These are phyloP conservation scores for Rhincodon typus DNA, from an alignment of 2,797 vertebrate species.

Conservation along the genomic window DNA sequence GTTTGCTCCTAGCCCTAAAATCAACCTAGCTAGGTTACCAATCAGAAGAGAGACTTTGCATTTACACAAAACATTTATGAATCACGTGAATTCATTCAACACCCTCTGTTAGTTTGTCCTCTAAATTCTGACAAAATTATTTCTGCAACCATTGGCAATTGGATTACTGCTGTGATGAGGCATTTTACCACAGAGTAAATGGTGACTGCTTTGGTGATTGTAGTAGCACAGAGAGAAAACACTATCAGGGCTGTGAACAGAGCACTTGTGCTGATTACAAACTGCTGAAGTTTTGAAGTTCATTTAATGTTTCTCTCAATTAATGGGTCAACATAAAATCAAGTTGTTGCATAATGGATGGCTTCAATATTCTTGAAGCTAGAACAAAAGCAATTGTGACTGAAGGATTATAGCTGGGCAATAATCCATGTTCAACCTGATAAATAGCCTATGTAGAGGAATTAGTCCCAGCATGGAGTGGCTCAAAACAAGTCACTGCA, in stretches of 20 bases:
- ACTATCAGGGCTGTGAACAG: neutral
- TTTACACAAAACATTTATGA: neutral
- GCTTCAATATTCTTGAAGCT: neutral
- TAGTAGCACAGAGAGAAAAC: neutral
- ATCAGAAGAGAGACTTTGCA: neutral
- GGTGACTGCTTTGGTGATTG: neutral
- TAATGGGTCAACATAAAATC: neutral
- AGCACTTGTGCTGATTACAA: neutral
- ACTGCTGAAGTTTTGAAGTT: neutral
- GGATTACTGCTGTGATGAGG: neutral
- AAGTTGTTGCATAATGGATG: neutral
- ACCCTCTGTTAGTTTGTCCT: neutral
- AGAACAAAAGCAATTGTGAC: neutral
- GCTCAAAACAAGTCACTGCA: neutral
- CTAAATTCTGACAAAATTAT: neutral
- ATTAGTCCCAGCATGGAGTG: neutral
- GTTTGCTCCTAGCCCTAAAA: neutral
- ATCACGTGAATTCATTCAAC: neutral
- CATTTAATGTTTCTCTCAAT: neutral
- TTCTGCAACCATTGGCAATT: neutral
- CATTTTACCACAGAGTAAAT: neutral
- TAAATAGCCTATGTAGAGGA: neutral
- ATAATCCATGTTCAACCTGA: neutral
- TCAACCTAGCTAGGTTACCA: neutral
- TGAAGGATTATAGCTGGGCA: neutral